Evolutionary conservation across 2,797 vertebrate genomes (phyloP).

Genomic region (Sebastes taczanowskii): DNA sequence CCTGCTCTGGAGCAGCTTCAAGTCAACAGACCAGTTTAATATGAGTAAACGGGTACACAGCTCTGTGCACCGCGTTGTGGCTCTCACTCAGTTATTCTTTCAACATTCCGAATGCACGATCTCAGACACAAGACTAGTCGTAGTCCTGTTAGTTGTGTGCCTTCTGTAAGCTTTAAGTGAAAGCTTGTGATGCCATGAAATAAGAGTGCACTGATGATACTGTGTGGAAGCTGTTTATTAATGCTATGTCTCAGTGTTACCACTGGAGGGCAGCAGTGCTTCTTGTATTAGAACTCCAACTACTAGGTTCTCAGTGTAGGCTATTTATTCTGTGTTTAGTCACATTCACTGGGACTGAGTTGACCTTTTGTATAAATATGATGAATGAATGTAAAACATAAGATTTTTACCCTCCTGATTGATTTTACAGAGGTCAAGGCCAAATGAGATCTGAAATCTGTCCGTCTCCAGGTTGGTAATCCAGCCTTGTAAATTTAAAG

Average conservation of each 20-base stretch:
- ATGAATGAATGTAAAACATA: not conserved
- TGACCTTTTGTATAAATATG: not conserved
- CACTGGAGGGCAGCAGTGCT: slow-evolving; percentile 5
- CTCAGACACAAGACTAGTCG: not conserved
- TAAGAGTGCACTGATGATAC: too few species aligned
- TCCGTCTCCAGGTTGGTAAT: not conserved
- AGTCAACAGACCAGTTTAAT: not conserved
- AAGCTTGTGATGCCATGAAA: not conserved
- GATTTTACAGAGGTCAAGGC: not conserved
- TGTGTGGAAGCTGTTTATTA: not conserved
- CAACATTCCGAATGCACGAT: not conserved
- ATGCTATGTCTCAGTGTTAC: not conserved
- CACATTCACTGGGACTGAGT: not conserved
- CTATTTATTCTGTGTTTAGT: not conserved
- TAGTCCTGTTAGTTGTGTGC: not conserved
- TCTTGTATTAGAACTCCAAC: too few species aligned
- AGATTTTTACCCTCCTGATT: too few species aligned
- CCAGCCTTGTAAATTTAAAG: not conserved
- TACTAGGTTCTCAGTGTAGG: not conserved
- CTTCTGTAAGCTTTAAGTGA: not conserved
- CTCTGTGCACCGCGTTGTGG: not conserved
- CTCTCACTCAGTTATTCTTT: not conserved
- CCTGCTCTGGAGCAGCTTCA: not conserved
- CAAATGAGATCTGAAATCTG: not conserved
- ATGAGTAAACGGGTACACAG: not conserved